Evolutionary conservation across 2,888 invertebrate genomes (phyloP).

Genomic region (Bhutanitis thaidina): DNA sequence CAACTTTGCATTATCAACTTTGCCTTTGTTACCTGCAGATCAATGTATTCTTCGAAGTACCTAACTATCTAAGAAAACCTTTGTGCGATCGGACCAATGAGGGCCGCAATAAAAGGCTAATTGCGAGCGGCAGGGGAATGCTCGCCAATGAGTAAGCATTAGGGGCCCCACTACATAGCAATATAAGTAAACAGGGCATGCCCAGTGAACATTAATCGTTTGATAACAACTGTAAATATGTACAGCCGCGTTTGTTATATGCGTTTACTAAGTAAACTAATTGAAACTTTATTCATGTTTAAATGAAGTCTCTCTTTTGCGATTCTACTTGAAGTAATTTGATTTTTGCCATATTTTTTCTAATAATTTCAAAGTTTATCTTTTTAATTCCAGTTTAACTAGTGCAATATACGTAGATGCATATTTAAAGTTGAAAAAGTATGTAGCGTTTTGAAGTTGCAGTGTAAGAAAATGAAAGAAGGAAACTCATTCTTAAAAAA

Average conservation of each 20-base stretch:
- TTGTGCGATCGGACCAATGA: slow-evolving; percentile 49
- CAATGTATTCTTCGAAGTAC: slow-evolving; percentile 10
- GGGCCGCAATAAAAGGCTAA: slow-evolving; percentile 64
- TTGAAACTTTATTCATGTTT: too few relatives aligned
- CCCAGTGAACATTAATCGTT: slow-evolving; percentile 30
- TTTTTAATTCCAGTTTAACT: too few relatives aligned
- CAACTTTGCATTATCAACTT: too few relatives aligned
- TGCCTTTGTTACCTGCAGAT: background rate
- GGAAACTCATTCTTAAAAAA: too few relatives aligned
- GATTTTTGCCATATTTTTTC: too few relatives aligned
- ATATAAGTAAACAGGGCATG: slow-evolving; percentile 28
- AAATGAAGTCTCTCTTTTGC: too few relatives aligned
- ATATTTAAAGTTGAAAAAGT: too few relatives aligned
- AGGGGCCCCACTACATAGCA: slow-evolving; percentile 53
- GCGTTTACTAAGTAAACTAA: background rate
- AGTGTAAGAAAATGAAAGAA: too few relatives aligned
- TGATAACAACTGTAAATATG: slow-evolving; percentile 8
- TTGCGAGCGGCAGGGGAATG: slow-evolving; percentile 61
- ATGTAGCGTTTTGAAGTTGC: too few relatives aligned
- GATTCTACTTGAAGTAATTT: too few relatives aligned
- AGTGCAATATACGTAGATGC: too few relatives aligned
- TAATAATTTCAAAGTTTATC: too few relatives aligned
- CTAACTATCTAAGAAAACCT: slow-evolving; percentile 29
- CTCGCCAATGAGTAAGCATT: slow-evolving; percentile 76
- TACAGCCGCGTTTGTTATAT: background rate